These are phyloP conservation scores for Clarias pachynema DNA, from an alignment of 2,797 vertebrate species.

Conservation along the genomic window DNA sequence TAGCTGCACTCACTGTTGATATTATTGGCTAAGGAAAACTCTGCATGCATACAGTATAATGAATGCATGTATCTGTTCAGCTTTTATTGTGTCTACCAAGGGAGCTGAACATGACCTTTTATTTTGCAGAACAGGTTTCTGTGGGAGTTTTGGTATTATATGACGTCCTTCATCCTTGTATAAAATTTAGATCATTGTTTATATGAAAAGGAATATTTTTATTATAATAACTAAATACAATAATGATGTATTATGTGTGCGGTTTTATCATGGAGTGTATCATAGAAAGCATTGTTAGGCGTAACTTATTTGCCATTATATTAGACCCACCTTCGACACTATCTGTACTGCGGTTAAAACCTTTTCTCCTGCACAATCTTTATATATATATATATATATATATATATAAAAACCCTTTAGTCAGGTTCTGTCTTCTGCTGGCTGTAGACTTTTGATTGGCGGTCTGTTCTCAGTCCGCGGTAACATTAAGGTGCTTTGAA, in stretches of 20 bases:
- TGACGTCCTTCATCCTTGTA: not conserved
- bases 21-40: not conserved
- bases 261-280: not conserved
- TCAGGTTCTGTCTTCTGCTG: not conserved
- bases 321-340: not conserved
- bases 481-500: not conserved
- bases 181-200: not conserved
- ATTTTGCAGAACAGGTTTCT: not conserved
- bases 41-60: not conserved
- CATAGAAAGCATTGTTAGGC: not conserved
- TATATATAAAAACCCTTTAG: too few species aligned
- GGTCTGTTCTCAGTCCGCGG: not conserved
- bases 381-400: too few species aligned
- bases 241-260: not conserved
- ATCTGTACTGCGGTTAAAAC: not conserved
- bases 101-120: not conserved
- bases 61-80: not conserved
- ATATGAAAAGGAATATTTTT: not conserved
- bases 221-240: not conserved
- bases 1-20: not conserved
- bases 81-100: not conserved
- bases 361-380: not conserved
- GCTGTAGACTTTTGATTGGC: not conserved
- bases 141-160: not conserved
- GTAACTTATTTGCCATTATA: not conserved